These are phyloP conservation scores for Drosophila yakuba DNA, from an alignment of 1,140 invertebrate species.

Conservation along the genomic window DNA sequence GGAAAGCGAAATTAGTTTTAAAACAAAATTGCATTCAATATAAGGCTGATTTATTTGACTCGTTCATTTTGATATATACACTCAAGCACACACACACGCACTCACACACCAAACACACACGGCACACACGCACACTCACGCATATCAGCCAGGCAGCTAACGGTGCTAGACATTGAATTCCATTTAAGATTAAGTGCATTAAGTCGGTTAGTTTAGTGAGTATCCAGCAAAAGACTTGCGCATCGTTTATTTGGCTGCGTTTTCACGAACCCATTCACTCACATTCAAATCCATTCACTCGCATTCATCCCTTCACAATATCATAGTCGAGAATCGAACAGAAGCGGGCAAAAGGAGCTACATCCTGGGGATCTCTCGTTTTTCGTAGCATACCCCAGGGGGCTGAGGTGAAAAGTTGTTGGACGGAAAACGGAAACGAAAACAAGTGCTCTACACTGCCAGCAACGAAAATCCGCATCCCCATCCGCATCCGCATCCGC, in stretches of 20 bases:
- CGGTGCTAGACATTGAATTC: slow-evolving; percentile 35
- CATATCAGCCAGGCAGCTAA: slow-evolving; percentile 45
- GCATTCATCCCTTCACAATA: slow-evolving; percentile 19
- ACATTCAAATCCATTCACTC: background rate
- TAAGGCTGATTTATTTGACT: slow-evolving; percentile 82
- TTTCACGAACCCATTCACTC: slow-evolving; percentile 17
- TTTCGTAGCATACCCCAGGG: background rate
- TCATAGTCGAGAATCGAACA: slow-evolving; percentile 22
- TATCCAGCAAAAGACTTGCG: slow-evolving; percentile 74
- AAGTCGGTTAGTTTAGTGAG: slow-evolving; percentile 51
- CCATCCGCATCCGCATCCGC: background rate
- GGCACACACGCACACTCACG: slow-evolving; percentile 35
- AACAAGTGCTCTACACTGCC: slow-evolving; percentile 46
- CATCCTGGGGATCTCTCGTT: background rate
- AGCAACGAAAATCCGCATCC: slow-evolving; percentile 23
- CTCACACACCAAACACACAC: slow-evolving; percentile 11
- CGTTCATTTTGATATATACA: slow-evolving; percentile 70
- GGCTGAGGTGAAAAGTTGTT: slow-evolving; percentile 6
- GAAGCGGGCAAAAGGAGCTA: slow-evolving; percentile 7
- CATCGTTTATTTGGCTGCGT: slow-evolving; percentile 62
- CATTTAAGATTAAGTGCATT: slow-evolving; percentile 56
- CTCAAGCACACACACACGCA: slow-evolving; percentile 22
- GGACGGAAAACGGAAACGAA: slow-evolving; percentile 13
- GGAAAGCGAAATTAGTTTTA: slow-evolving; percentile 70
- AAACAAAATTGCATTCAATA: slow-evolving; percentile 75